These are phyloP conservation scores for Clarias magur DNA, from an alignment of 2,113 vertebrate species.

Conservation along the genomic window DNA sequence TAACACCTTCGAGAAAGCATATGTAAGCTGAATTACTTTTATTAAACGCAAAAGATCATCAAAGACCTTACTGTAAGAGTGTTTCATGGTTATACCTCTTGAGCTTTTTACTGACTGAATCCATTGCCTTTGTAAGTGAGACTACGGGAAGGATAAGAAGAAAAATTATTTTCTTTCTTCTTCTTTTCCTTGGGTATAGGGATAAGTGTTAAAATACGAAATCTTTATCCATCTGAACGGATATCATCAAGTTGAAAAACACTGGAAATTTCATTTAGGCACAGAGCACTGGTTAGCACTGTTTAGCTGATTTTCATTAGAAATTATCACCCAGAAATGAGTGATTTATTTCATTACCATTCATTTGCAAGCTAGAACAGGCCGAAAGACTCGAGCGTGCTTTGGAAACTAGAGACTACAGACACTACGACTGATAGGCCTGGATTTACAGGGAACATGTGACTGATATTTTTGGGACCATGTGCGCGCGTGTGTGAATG, in stretches of 20 bases:
- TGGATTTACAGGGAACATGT: conserved; percentile 48
- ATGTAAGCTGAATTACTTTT: neutral
- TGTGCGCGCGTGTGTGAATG: conserved; percentile 14
- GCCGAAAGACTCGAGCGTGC: neutral
- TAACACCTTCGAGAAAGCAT: neutral
- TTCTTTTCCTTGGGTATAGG: neutral
- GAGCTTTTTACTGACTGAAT: neutral
- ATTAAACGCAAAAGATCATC: neutral
- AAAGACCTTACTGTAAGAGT: neutral
- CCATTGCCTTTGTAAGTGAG: neutral
- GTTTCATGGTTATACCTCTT: neutral
- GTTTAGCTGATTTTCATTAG: conserved; percentile 48
- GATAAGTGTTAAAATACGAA: neutral
- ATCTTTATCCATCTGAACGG: too few relatives aligned
- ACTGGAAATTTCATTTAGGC: neutral
- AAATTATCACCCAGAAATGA: conserved; percentile 28
- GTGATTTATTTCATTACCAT: conserved; percentile 37
- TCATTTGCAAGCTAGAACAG: conserved; percentile 30
- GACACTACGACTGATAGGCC: conserved; percentile 39
- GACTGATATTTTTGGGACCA: conserved; percentile 44
- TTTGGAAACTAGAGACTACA: conserved; percentile 35
- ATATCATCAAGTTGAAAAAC: neutral
- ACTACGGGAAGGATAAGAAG: neutral
- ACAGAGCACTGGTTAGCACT: neutral
- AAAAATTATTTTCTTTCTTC: neutral